Conservation (phyloP, 2,113 vertebrate genomes). For the Entelurus aequoreus region DNA sequence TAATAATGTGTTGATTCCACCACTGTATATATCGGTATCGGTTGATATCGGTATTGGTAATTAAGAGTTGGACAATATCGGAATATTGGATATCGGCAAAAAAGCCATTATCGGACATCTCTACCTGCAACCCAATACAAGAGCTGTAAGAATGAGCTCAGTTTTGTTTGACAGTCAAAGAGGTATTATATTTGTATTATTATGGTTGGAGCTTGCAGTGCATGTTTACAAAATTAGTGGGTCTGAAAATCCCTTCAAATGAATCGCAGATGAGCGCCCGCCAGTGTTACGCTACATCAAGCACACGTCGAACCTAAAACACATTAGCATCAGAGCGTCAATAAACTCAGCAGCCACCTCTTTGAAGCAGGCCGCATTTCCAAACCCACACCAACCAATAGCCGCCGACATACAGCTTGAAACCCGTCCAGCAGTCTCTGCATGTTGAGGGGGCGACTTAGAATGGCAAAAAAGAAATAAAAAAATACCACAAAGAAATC, state of each 20-base stretch:
- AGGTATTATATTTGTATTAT: neutral
- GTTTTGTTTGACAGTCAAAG: no score
- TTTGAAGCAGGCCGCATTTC: no score
- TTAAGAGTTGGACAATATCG: no score
- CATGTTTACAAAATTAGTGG: no score
- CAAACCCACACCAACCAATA: no score
- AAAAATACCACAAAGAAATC: slow-evolving; percentile 37
- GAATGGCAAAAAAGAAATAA: slow-evolving; percentile 35
- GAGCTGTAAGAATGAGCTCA: no score
- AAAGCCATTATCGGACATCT: no score
- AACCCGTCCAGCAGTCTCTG: slow-evolving; percentile 16
- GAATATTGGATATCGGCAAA: no score
- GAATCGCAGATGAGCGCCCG: neutral
- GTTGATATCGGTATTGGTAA: no score
- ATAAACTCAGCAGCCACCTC: neutral
- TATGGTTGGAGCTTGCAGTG: neutral
- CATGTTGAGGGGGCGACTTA: slow-evolving; percentile 29
- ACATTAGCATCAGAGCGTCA: neutral
- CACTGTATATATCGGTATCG: no score
- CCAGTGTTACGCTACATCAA: neutral
- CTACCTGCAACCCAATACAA: no score
- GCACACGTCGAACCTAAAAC: neutral
- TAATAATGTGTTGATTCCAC: no score
- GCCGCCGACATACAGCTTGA: neutral
- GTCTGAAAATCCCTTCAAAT: neutral